These are phyloP conservation scores for Agraylea sexmaculata DNA, from an alignment of 1,140 invertebrate genomes.

Conservation along the genomic window DNA sequence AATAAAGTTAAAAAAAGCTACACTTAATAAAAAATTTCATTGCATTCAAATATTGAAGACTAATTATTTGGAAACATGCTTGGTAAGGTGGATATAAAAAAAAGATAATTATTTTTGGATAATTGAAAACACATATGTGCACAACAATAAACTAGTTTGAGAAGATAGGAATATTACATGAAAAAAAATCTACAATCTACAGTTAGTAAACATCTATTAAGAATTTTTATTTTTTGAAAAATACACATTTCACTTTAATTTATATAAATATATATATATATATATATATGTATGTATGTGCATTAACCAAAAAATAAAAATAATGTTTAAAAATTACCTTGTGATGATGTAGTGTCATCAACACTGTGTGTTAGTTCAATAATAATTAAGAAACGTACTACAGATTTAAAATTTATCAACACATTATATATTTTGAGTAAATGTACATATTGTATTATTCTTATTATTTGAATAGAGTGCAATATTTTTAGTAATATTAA, in stretches of 20 bases:
- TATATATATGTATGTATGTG: neutral
- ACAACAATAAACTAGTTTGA: neutral
- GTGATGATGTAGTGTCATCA: constrained; percentile 13
- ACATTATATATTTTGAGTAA: neutral
- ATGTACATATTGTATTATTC: neutral
- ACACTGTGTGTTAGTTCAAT: neutral
- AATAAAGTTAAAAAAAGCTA: constrained; percentile 7
- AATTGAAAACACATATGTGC: constrained; percentile 1
- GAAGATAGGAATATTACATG: too few relatives aligned
- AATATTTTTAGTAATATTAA: too few relatives aligned
- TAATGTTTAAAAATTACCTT: constrained; percentile 9
- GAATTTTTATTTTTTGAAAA: too few relatives aligned
- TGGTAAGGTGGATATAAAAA: neutral
- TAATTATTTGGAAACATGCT: too few relatives aligned
- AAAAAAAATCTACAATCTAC: too few relatives aligned
- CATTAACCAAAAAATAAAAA: constrained; percentile 2
- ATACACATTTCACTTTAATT: too few relatives aligned
- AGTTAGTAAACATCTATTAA: too few relatives aligned
- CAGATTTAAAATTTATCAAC: neutral
- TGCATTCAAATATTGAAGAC: neutral
- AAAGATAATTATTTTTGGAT: neutral
- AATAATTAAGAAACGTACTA: neutral
- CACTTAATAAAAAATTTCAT: neutral
- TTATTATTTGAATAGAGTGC: too few relatives aligned
- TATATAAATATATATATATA: neutral